A percentile compares a stretch with the other conserved stretches of the same genome.
phyloP scores from a whole-genome alignment of 1,140 invertebrate species.

The Pseudachorutes palmiensis region DNA sequence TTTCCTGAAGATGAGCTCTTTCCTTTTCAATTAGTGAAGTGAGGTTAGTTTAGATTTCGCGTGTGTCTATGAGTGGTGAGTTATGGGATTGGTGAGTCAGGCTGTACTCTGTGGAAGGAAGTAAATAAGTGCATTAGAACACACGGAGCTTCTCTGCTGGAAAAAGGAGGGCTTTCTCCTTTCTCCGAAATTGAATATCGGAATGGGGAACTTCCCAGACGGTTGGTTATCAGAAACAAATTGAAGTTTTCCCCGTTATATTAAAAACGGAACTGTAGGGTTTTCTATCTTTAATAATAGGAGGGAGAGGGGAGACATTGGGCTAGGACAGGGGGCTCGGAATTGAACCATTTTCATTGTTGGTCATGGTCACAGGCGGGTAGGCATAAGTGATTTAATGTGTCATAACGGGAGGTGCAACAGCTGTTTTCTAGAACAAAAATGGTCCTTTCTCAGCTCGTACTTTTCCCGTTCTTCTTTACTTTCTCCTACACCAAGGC shows the following conservation, averaged over 20 bases:
- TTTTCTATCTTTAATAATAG: neutral
- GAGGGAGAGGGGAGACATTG: too few relatives aligned
- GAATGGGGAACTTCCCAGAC: constrained; percentile 27
- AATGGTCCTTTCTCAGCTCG: constrained; percentile 27
- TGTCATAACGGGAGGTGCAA: constrained; percentile 37
- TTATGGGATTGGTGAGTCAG: constrained; percentile 3
- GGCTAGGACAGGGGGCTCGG: too few relatives aligned
- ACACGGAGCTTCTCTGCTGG: neutral
- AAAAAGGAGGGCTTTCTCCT: constrained; percentile 4
- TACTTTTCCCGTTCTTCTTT: neutral
- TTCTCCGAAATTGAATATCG: constrained; percentile 35
- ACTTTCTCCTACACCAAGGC: neutral
- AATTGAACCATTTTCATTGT: constrained; percentile 14
- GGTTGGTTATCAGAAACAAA: constrained; percentile 37
- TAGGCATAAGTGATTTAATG: constrained; percentile 36
- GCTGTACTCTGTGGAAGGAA: neutral
- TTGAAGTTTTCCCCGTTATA: constrained; percentile 35
- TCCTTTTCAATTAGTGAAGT: constrained; percentile 5
- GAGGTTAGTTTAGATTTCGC: neutral
- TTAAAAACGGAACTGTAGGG: constrained; percentile 16
- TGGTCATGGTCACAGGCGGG: constrained; percentile 10
- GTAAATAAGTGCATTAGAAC: constrained; percentile 4
- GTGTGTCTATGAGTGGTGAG: constrained; percentile 7
- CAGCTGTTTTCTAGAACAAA: constrained; percentile 38
- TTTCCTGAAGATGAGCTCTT: neutral